phyloP scores from a whole-genome alignment of 2,113 vertebrate species.

The Varanus salvator region DNA sequence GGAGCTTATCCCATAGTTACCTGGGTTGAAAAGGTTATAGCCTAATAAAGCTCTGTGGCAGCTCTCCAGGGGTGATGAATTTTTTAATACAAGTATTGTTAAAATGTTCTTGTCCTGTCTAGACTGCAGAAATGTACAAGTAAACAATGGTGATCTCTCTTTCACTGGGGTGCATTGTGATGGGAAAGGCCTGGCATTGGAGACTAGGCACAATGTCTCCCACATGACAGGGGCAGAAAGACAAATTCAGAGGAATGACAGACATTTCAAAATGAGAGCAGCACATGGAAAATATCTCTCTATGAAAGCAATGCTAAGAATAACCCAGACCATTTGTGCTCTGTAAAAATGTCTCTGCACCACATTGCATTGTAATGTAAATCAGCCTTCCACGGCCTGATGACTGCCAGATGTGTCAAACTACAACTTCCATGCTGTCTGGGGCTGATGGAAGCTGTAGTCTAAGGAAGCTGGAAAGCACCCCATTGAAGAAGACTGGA shows the following conservation, averaged over 20 bases:
- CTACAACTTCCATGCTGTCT: neutral
- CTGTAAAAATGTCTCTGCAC: constrained; percentile 42
- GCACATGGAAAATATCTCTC: constrained; percentile 60
- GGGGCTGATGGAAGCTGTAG: no score
- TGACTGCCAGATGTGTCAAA: neutral
- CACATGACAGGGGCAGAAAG: constrained; percentile 30
- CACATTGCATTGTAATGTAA: constrained; percentile 9
- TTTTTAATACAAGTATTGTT: constrained; percentile 63
- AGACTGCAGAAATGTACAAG: constrained; percentile 51
- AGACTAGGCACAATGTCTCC: constrained; percentile 52
- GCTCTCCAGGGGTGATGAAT: constrained; percentile 44
- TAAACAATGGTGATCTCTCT: constrained; percentile 58
- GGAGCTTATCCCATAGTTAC: constrained; percentile 31
- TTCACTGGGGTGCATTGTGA: constrained; percentile 46
- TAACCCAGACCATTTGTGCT: constrained; percentile 50
- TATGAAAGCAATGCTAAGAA: constrained; percentile 46
- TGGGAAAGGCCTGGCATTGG: constrained; percentile 57
- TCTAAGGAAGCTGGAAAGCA: neutral
- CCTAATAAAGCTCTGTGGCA: constrained; percentile 42
- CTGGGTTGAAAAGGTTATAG: constrained; percentile 41
- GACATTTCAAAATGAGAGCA: constrained; percentile 49
- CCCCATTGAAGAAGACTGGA: neutral
- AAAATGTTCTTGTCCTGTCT: constrained; percentile 51
- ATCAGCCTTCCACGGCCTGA: neutral
- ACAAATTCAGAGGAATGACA: constrained; percentile 60